These are phyloP conservation scores for Jordanella pulchra DNA, from an alignment of 2,797 vertebrate genomes.

Conservation along the genomic window DNA sequence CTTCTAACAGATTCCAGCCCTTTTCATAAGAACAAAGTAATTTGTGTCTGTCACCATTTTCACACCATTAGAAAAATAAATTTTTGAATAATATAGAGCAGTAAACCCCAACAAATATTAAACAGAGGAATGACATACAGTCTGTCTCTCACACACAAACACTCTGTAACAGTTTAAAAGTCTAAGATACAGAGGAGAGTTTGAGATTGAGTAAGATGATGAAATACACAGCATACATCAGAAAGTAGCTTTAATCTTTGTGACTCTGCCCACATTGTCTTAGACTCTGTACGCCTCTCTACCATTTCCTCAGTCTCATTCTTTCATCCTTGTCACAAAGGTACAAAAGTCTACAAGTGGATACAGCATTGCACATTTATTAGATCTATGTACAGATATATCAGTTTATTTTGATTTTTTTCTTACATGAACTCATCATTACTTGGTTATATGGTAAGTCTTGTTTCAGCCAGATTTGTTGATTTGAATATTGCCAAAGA, in stretches of 20 bases:
- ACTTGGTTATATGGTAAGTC: constrained; percentile 49
- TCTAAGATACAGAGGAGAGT: constrained; percentile 70
- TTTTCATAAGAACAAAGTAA: constrained; percentile 75
- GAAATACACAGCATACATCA: constrained; percentile 63
- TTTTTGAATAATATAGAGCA: constrained; percentile 67
- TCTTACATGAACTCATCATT: constrained; percentile 61
- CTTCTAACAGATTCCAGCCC: constrained; percentile 76
- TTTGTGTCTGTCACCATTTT: constrained; percentile 61
- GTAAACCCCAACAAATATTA: constrained; percentile 62
- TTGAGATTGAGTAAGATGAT: constrained; percentile 55
- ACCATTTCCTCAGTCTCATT: constrained; percentile 59
- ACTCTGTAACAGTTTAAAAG: constrained; percentile 61
- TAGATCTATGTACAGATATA: constrained; percentile 77
- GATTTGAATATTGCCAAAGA: constrained; percentile 71
- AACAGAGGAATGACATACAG: constrained; percentile 48
- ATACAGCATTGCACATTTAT: constrained; percentile 84
- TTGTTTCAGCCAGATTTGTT: constrained; percentile 68
- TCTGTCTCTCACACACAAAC: constrained; percentile 24
- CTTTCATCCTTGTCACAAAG: constrained; percentile 69
- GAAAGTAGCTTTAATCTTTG: constrained; percentile 52
- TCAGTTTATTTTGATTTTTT: constrained; percentile 75
- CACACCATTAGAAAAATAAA: constrained; percentile 76
- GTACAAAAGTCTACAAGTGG: constrained; percentile 74
- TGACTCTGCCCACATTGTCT: constrained; percentile 23
- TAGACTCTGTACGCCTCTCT: constrained; percentile 22